A percentile compares a stretch with the other conserved stretches of the same genome.
Evolutionary conservation across 2,113 vertebrate species (phyloP).

Genomic region (Cettia cetti): DNA sequence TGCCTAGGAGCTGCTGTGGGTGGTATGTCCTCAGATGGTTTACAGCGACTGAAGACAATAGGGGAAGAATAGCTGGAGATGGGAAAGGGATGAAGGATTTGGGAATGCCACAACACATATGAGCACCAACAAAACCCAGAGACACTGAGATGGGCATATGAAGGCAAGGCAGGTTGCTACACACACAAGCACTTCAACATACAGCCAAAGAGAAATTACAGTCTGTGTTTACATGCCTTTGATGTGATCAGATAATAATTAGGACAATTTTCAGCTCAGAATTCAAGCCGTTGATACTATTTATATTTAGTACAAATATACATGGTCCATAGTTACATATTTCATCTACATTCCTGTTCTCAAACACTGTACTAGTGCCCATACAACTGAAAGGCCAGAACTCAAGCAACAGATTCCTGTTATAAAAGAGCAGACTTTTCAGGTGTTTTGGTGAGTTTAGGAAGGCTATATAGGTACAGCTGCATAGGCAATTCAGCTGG

Average conservation of each 20-base stretch:
- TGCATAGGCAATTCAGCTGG: not conserved
- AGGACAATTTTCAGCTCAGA: not conserved
- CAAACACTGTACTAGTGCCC: not conserved
- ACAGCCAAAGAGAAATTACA: not conserved
- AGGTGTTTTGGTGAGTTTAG: not conserved
- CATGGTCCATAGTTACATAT: not conserved
- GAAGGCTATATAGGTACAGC: not conserved
- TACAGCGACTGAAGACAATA: not conserved
- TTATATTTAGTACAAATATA: not conserved
- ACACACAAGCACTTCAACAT: accelerated
- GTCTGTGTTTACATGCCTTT: not conserved
- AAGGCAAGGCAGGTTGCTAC: not conserved
- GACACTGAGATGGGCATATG: not conserved
- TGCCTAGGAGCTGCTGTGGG: not conserved
- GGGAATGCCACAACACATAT: not conserved
- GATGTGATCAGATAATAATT: not conserved
- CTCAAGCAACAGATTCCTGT: not conserved
- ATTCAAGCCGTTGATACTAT: not conserved
- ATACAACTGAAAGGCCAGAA: not conserved
- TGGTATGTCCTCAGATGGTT: not conserved
- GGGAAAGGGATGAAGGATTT: not conserved
- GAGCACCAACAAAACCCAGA: not conserved
- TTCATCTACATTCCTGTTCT: not conserved
- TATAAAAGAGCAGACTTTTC: not conserved
- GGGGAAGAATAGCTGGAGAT: not conserved